A percentile compares a stretch with the other conserved stretches of the same genome.
Evolutionary conservation across 1,140 invertebrate species (phyloP).

Genomic region (Gryllus bimaculatus): DNA sequence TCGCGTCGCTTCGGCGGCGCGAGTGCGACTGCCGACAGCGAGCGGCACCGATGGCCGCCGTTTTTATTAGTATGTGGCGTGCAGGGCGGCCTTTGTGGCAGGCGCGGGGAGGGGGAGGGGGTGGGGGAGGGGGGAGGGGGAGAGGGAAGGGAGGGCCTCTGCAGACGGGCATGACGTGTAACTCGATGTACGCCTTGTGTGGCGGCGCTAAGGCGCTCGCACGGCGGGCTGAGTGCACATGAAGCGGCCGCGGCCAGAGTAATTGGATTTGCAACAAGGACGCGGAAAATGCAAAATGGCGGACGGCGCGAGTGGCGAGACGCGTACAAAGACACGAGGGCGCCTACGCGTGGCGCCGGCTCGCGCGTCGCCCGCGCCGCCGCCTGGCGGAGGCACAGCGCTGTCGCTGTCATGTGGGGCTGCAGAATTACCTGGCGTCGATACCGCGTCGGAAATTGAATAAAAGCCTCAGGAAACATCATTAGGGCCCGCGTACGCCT

Average conservation of each 20-base stretch:
- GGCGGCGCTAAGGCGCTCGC: neutral
- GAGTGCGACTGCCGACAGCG: too few relatives aligned
- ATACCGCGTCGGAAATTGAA: constrained; percentile 3
- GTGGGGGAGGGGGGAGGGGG: too few relatives aligned
- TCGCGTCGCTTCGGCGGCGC: too few relatives aligned
- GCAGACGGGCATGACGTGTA: too few relatives aligned
- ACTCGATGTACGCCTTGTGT: too few relatives aligned
- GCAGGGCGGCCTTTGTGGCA: too few relatives aligned
- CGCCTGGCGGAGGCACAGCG: neutral
- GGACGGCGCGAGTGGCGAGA: neutral
- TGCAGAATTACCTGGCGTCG: neutral
- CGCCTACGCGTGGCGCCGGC: neutral
- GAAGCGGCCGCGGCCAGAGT: neutral
- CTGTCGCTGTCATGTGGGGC: neutral
- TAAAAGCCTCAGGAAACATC: neutral
- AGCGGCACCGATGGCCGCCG: too few relatives aligned
- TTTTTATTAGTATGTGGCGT: too few relatives aligned
- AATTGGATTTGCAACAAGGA: neutral
- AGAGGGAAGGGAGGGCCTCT: too few relatives aligned
- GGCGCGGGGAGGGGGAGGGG: too few relatives aligned
- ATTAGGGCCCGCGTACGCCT: neutral
- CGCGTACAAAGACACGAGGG: neutral
- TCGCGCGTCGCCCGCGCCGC: too few relatives aligned
- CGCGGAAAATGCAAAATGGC: constrained; percentile 2
- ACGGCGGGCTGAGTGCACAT: neutral